phyloP scores from a whole-genome alignment of 2,888 invertebrate species.

The Drosophila eohydei region DNA sequence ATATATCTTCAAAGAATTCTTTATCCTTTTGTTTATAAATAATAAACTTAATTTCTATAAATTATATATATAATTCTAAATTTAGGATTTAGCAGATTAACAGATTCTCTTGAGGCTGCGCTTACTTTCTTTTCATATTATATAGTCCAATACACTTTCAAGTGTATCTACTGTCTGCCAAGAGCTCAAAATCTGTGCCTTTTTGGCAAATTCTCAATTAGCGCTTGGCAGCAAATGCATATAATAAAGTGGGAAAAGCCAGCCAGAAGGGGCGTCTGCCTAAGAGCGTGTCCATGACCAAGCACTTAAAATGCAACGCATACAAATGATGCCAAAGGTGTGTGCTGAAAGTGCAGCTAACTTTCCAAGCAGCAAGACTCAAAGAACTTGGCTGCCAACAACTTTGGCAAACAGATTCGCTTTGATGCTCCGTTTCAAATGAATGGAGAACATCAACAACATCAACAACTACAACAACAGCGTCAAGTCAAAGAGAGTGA shows the following conservation, averaged over 20 bases:
- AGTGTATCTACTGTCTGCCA: slow-evolving; percentile 1
- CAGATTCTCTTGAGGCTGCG: too few species aligned
- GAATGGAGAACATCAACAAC: slow-evolving; percentile 23
- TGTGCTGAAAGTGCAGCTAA: slow-evolving; percentile 35
- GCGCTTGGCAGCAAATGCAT: slow-evolving; percentile 26
- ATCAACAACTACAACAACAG: neutral
- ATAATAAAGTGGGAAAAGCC: slow-evolving; percentile 23
- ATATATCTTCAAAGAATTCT: too few species aligned
- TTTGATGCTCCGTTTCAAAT: slow-evolving; percentile 42
- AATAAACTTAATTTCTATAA: too few species aligned
- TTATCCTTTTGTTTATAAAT: too few species aligned
- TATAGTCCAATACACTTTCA: neutral
- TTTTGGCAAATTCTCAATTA: slow-evolving; percentile 49
- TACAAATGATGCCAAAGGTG: slow-evolving; percentile 62
- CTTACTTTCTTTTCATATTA: neutral
- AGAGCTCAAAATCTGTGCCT: neutral
- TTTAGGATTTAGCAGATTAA: too few species aligned
- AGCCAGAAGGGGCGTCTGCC: neutral
- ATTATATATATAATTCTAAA: too few species aligned
- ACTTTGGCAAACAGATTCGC: slow-evolving; percentile 40
- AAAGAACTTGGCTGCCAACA: slow-evolving; percentile 37
- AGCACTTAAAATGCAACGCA: slow-evolving; percentile 55
- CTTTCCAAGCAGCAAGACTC: slow-evolving; percentile 15
- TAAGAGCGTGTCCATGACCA: slow-evolving; percentile 51
- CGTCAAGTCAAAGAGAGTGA: slow-evolving; percentile 12